Conservation (phyloP, 2,888 invertebrate species). For the Lasius platythorax region DNA sequence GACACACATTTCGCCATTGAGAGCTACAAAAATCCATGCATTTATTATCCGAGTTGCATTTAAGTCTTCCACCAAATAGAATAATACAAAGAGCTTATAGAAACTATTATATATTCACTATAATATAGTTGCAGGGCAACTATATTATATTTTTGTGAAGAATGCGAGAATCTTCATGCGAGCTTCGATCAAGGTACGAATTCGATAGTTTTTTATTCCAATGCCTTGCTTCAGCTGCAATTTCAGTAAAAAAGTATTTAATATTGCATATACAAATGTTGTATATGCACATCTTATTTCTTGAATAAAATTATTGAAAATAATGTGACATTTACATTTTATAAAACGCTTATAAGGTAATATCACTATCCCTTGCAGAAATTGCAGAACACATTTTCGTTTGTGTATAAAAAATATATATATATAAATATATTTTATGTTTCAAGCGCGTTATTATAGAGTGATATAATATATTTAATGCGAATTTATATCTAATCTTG, state of each 20-base stretch:
- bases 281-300: not conserved
- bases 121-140: constrained; percentile 15
- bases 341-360: not conserved
- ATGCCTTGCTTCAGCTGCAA: constrained; percentile 18
- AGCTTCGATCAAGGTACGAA: constrained; percentile 15
- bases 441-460: not conserved
- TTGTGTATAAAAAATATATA: not conserved
- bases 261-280: not conserved
- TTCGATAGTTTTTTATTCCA: constrained; percentile 19
- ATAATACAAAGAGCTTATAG: constrained; percentile 24
- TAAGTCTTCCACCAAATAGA: constrained; percentile 46
- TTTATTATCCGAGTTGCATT: constrained; percentile 28
- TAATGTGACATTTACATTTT: constrained; percentile 21
- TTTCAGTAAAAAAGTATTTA: constrained; percentile 39
- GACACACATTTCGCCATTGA: not conserved
- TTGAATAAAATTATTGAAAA: not conserved
- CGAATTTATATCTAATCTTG: constrained; percentile 2
- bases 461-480: constrained; percentile 17
- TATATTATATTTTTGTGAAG: not conserved
- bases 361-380: not conserved
- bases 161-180: constrained; percentile 3
- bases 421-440: constrained; percentile 1
- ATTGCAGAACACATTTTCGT: not conserved
- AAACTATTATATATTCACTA: constrained; percentile 17
- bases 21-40: not conserved